phyloP scores from a whole-genome alignment of 2,113 vertebrate species.

The Candoia aspera region DNA sequence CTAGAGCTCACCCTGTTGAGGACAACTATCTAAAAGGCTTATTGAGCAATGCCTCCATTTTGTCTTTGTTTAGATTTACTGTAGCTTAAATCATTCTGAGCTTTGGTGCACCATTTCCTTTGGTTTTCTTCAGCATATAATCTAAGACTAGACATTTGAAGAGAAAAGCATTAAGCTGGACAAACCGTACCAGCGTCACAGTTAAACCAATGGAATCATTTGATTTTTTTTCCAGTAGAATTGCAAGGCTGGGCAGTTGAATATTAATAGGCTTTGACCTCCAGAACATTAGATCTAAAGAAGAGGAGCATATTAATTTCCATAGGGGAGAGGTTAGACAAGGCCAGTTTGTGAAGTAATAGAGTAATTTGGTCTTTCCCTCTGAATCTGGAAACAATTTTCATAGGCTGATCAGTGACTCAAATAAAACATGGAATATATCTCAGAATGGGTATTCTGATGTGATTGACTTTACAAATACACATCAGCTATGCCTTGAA shows the following conservation, averaged over 20 bases:
- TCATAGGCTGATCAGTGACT: not conserved
- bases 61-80: not conserved
- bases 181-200: slow-evolving; percentile 16
- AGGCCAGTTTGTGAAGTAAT: not conserved
- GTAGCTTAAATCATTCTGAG: slow-evolving; percentile 18
- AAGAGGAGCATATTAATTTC: slow-evolving; percentile 32
- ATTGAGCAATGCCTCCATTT: slow-evolving; percentile 8
- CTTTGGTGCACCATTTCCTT: not conserved
- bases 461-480: not conserved
- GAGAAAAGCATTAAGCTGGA: not conserved
- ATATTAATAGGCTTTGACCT: slow-evolving; percentile 43
- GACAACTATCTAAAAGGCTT: not conserved
- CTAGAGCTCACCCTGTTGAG: not conserved
- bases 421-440: not conserved
- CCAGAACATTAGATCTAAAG: slow-evolving; percentile 9
- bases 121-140: slow-evolving; percentile 12
- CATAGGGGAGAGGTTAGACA: slow-evolving; percentile 23
- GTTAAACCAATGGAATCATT: slow-evolving; percentile 23
- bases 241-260: not conserved
- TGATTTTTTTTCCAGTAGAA: slow-evolving; percentile 41
- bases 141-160: slow-evolving; percentile 21
- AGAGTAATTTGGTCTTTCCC: slow-evolving; percentile 14
- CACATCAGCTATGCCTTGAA: not conserved
- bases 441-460: not conserved
- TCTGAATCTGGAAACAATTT: slow-evolving; percentile 19